These are phyloP conservation scores for Eristalinus sepulchralis DNA, from an alignment of 2,888 invertebrate species.

Conservation along the genomic window DNA sequence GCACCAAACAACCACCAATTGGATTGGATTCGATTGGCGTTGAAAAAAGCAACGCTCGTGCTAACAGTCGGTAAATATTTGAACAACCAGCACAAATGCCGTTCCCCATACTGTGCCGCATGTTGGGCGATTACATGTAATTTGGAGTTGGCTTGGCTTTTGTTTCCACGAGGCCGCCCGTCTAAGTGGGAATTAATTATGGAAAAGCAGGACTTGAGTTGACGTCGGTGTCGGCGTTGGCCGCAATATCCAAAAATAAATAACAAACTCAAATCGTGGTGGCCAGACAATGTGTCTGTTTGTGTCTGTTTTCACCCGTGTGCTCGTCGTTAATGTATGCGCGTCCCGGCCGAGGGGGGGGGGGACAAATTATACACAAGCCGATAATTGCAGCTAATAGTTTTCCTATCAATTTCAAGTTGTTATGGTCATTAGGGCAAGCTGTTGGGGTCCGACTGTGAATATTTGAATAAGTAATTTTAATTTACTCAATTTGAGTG, in stretches of 20 bases:
- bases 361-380: constrained; percentile 30
- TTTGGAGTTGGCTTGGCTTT: constrained; percentile 29
- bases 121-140: constrained; percentile 6
- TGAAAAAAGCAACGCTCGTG: constrained; percentile 29
- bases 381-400: constrained; percentile 60
- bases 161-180: not conserved
- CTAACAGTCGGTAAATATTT: constrained; percentile 61
- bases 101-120: not conserved
- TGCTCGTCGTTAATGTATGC: constrained; percentile 48
- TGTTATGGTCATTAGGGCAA: constrained; percentile 42
- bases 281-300: not conserved
- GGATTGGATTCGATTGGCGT: constrained; percentile 5
- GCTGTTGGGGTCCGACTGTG: not conserved
- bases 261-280: constrained; percentile 6
- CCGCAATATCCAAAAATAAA: constrained; percentile 30
- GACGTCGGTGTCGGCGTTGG: not conserved
- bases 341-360: not conserved
- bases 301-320: not conserved
- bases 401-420: constrained; percentile 61
- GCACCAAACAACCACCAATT: not conserved
- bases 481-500: constrained; percentile 27
- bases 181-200: constrained; percentile 32
- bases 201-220: constrained; percentile 12
- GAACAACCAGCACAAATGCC: constrained; percentile 10
- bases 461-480: constrained; percentile 24